Base-by-base conservation (phyloP, 2,888 invertebrate genomes). In the Chloroclysta siterata region DNA sequence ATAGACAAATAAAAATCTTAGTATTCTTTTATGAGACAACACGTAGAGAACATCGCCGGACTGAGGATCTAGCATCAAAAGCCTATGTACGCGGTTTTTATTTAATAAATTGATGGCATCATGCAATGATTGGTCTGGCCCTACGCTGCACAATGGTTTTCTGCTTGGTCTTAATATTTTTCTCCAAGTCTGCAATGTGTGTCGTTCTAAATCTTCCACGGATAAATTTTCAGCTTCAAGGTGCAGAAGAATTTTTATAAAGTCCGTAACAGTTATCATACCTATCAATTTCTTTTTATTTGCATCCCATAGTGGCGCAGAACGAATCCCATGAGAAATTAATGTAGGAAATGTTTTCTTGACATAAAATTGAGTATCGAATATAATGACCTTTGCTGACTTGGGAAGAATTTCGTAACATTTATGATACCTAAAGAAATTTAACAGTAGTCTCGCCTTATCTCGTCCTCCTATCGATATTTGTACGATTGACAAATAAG, bases 351-450 rank as follows among this genome's bases (percentile, higher is more conserved):
- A 93, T 5, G 93, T 90, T 84, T 93, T 93, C 63, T 83, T 83
- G 13, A 93, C 93, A 71, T 85, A 85, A 79, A 93, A 93, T 73
- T 91, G 89, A 39, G 93, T 93, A 77, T 93, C 93, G 72, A 93
- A 93, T 79, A 93, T 92, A 61, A 93, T 93, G 44, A 93, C 89
- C 84, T 93, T 93, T 58, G 93, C 93, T 65, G 93, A 93, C 75
- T 92, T 93, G 50, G 93, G 93, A 72, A 93, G 80, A 58, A 93
- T 92, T 83, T 93, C 93, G 69, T 93, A 89, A 77, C 93, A 93
- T 79, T 92, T 92, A 72, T 93, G 93, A 76, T 91, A 93, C 74
- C 88, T 93, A 72, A 93, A 93, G 78, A 93, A 93, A 71, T 93
- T 93, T 69, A 93, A 80, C 69, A 93, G 78, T 29, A 93, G 82